Evolutionary conservation across 2,888 invertebrate species (phyloP).

Genomic region (Caenorhabditis drosophilae): DNA sequence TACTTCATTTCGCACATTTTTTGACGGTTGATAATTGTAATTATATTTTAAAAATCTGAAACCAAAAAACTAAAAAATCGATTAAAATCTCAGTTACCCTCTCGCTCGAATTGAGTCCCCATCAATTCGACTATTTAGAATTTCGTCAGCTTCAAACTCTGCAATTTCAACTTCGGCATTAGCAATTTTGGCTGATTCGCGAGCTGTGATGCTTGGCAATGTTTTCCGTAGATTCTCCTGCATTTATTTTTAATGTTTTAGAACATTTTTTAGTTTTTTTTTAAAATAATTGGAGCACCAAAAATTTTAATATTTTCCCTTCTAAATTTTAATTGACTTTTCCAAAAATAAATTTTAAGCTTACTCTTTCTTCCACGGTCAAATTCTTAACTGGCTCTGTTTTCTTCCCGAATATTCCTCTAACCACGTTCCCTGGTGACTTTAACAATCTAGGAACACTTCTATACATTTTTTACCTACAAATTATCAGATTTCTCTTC

Average conservation of each 20-base stretch:
- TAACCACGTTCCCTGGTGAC: conserved; percentile 27
- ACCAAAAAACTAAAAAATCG: not conserved
- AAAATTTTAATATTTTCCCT: too few relatives aligned
- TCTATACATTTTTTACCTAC: conserved; percentile 21
- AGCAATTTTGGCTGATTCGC: conserved; percentile 17
- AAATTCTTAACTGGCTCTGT: conserved; percentile 12
- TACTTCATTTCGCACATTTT: conserved; percentile 22
- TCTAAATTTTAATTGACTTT: too few relatives aligned
- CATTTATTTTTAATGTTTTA: not conserved
- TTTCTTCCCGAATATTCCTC: conserved; percentile 19
- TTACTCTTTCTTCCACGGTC: conserved; percentile 16
- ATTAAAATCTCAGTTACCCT: conserved; percentile 40
- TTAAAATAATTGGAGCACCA: too few relatives aligned
- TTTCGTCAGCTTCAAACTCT: conserved; percentile 29
- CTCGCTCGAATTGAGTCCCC: conserved; percentile 61
- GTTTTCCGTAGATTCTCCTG: conserved; percentile 29
- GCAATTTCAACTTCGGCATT: conserved; percentile 13
- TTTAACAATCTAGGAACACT: conserved; percentile 20
- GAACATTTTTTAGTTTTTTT: not conserved
- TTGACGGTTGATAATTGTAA: conserved; percentile 43
- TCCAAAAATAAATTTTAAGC: too few relatives aligned
- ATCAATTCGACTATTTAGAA: conserved; percentile 38
- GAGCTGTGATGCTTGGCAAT: conserved; percentile 24
- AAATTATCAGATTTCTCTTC: too few relatives aligned
- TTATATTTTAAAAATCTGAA: conserved; percentile 45